A percentile compares a stretch with the other conserved stretches of the same genome.
phyloP scores from a whole-genome alignment of 1,140 invertebrate genomes.

The Odontomachus brunneus region DNA sequence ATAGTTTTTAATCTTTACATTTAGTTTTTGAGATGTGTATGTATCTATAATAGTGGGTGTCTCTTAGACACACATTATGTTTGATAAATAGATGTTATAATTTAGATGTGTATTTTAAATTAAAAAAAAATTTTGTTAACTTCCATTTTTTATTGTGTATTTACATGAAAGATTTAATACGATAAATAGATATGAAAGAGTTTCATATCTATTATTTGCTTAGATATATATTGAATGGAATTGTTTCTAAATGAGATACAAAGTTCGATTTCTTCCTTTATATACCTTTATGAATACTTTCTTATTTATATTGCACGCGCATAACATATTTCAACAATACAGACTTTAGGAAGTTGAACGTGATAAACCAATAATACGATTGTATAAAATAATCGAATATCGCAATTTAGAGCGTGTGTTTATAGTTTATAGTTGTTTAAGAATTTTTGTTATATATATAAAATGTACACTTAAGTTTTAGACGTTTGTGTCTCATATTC shows the following conservation, averaged over 20 bases:
- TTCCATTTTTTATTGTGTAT: conserved; percentile 27
- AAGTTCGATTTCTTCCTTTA: conserved; percentile 32
- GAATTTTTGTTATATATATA: not conserved
- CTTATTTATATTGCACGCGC: not conserved
- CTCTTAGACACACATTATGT: not conserved
- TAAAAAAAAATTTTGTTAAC: not conserved
- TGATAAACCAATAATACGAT: conserved; percentile 12
- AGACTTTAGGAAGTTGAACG: conserved; percentile 49
- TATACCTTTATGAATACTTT: conserved; percentile 38
- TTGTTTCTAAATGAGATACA: not conserved
- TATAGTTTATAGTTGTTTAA: conserved; percentile 27
- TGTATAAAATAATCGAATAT: not conserved
- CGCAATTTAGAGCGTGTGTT: not conserved
- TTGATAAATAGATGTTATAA: conserved; percentile 23
- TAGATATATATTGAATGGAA: not conserved
- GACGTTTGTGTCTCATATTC: not conserved
- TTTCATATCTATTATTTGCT: not conserved
- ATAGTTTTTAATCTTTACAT: conserved; percentile 18
- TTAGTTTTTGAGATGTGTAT: not conserved
- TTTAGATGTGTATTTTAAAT: conserved; percentile 19
- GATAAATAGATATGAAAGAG: conserved; percentile 22
- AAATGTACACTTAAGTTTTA: conserved; percentile 29
- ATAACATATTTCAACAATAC: not conserved
- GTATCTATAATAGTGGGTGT: not conserved
- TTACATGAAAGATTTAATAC: conserved; percentile 23